Evolutionary conservation across 2,113 vertebrate genomes (phyloP).

Genomic region (Picathartes gymnocephalus): DNA sequence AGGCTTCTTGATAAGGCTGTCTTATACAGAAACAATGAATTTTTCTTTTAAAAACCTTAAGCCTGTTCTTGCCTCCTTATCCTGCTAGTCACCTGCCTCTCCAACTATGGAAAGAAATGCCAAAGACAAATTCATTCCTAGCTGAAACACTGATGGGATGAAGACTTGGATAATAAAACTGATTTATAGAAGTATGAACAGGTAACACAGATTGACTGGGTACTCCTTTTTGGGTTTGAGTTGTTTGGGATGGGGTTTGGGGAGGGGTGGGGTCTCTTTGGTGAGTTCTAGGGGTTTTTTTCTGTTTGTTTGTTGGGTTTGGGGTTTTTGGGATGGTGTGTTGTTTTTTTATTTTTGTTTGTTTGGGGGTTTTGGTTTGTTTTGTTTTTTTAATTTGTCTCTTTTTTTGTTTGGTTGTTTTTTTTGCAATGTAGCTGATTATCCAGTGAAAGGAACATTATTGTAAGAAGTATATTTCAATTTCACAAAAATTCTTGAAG

Average conservation of each 20-base stretch:
- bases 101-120: background rate
- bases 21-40: background rate
- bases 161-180: background rate
- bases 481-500: background rate
- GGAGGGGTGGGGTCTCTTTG: accelerated
- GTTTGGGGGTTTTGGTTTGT: background rate
- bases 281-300: background rate
- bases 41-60: background rate
- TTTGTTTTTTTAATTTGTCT: no score
- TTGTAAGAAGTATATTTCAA: background rate
- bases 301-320: background rate
- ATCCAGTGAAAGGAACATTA: background rate
- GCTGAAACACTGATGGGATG: background rate
- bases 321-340: no score
- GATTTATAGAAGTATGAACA: background rate
- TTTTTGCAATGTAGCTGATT: background rate
- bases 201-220: background rate
- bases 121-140: background rate
- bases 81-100: background rate
- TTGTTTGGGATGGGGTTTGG: background rate
- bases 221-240: background rate
- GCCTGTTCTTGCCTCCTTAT: background rate
- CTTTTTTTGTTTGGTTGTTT: background rate
- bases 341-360: background rate
- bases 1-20: background rate